phyloP scores from a whole-genome alignment of 2,797 vertebrate species.

The Mionectes olivaceus region DNA sequence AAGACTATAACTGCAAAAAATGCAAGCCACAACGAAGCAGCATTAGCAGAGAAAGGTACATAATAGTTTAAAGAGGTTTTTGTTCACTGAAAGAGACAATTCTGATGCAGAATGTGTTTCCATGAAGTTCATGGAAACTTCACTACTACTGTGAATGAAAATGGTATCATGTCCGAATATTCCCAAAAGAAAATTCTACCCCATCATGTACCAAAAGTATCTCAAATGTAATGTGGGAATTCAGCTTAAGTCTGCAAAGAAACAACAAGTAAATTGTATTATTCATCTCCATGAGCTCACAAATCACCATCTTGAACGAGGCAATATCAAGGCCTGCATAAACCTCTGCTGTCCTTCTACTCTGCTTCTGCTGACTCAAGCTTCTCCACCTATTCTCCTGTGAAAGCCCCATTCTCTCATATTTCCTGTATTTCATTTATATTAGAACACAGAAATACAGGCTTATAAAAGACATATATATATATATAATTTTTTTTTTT shows the following conservation, averaged over 20 bases:
- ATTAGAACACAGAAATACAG: neutral
- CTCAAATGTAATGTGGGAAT: neutral
- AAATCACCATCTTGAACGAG: neutral
- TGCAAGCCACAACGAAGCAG: neutral
- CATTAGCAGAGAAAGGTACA: neutral
- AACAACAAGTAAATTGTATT: constrained; percentile 21
- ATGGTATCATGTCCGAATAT: neutral
- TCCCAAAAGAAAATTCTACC: neutral
- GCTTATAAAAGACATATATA: neutral
- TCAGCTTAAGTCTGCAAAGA: constrained; percentile 4
- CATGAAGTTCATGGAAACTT: neutral
- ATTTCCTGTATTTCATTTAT: neutral
- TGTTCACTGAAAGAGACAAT: neutral
- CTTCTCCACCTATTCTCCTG: neutral
- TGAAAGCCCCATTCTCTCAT: neutral
- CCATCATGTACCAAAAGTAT: neutral
- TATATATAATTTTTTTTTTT: neutral
- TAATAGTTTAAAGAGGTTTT: neutral
- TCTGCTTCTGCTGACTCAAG: constrained; percentile 44
- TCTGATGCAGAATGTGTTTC: neutral
- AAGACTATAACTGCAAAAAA: neutral
- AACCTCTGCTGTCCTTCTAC: neutral
- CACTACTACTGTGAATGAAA: neutral
- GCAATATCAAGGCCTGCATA: constrained; percentile 25
- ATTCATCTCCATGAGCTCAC: neutral